These are phyloP conservation scores for Diabrotica virgifera DNA, from an alignment of 1,140 invertebrate species.

Conservation along the genomic window DNA sequence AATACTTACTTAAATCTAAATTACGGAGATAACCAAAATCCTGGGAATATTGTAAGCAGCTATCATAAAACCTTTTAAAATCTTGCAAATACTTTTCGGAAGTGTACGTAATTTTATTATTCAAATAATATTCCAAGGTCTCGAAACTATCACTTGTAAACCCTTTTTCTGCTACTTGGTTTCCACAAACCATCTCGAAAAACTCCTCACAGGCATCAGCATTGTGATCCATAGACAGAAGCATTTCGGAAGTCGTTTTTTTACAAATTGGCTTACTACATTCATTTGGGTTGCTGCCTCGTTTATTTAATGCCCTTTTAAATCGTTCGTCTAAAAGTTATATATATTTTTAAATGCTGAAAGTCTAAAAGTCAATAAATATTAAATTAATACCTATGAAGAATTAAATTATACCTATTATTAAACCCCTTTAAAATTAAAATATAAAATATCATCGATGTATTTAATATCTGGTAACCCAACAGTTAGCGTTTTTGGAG, in stretches of 20 bases:
- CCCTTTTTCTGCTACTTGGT: neutral
- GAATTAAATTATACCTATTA: too few species aligned
- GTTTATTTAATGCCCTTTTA: too few species aligned
- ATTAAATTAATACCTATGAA: too few species aligned
- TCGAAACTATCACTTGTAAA: neutral
- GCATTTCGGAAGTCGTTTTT: neutral
- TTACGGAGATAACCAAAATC: neutral
- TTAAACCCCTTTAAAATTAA: too few species aligned
- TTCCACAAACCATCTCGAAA: constrained; percentile 9
- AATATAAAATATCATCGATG: too few species aligned
- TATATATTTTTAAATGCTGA: too few species aligned
- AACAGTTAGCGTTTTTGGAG: too few species aligned
- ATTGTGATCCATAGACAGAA: neutral
- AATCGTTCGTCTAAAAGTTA: too few species aligned
- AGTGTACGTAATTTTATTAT: neutral
- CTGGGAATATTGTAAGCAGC: neutral
- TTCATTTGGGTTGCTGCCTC: neutral
- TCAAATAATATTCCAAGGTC: neutral
- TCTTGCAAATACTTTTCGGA: neutral
- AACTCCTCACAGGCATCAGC: constrained; percentile 11
- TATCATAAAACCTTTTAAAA: neutral
- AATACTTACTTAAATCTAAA: neutral
- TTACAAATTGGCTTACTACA: neutral
- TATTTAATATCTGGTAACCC: too few species aligned
- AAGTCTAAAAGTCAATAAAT: too few species aligned